Evolutionary conservation across 2,888 invertebrate genomes (phyloP), one percentile per base, ranked within the genome.

Genomic region (Acleris literana): DNA sequence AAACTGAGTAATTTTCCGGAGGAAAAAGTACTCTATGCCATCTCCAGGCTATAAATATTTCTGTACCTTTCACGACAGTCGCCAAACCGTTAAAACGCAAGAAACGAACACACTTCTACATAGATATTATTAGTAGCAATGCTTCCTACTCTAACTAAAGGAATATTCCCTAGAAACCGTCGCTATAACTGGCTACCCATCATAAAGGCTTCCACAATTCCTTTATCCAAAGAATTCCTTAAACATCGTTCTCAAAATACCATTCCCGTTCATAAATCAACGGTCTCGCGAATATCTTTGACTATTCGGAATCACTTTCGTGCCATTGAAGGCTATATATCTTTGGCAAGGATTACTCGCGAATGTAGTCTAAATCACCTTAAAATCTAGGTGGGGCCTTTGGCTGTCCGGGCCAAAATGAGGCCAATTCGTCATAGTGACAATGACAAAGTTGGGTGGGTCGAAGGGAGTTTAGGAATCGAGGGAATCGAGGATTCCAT

Each of bases 341-440:
- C 66, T 65, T 46, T 22, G 56, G 56, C 56, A 57, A 66, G 66
- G 66, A 66, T 66, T 66, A 61, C 65, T 56, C 55, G 56, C 33
- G 56, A 57, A 66, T 65, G 46, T 63, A 68, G 68, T 59, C 63
- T 68, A 68, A 70, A 71, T 71, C 72, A 74, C 75, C 77, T 77
- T 74, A 75, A 76, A 77, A 76, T 63, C 69, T 69, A 69, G 68
- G 70, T 68, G 63, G 64, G 65, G 54, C 61, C 64, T 71, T 56
- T 63, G 52, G 58, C 65, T 63, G 69, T 67, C 64, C 69, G 59
- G 53, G 57, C 39, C 72, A 74, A 77, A 82, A 86, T 82, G 81
- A 76, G 73, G 43, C 72, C 76, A 77, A 87, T 88, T 72, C 79
- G 74, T 87, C 87, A 85, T 83, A 73, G 76, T 85, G 88, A 86